Evolutionary conservation across 2,113 vertebrate species (phyloP).

Genomic region (Pangasianodon gigas): DNA sequence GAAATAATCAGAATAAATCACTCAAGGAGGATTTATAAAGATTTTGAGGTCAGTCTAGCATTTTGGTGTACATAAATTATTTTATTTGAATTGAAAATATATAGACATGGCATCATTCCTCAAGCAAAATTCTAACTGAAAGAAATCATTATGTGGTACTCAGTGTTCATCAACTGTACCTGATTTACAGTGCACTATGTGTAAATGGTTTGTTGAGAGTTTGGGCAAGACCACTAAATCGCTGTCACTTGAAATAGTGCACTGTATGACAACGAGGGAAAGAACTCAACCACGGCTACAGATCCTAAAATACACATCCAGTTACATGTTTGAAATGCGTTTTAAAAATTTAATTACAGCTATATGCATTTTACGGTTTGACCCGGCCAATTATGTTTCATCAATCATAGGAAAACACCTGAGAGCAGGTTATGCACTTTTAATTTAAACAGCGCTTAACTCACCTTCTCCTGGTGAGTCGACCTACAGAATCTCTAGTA

Average conservation of each 20-base stretch:
- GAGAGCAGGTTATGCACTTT: background rate
- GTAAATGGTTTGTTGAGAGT: background rate
- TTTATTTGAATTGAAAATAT: background rate
- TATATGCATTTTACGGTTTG: background rate
- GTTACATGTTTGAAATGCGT: background rate
- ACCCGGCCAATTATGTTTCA: background rate
- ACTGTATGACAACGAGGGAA: background rate
- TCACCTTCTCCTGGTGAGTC: background rate
- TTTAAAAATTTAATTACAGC: background rate
- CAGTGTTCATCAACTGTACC: background rate
- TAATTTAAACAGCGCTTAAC: background rate
- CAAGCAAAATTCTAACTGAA: background rate
- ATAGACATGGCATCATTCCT: background rate
- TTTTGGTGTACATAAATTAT: background rate
- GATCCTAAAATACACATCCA: background rate
- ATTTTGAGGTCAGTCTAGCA: background rate
- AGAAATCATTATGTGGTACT: background rate
- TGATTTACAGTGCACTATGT: background rate
- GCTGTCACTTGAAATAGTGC: background rate
- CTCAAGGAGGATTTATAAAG: background rate
- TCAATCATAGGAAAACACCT: background rate
- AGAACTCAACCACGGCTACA: background rate
- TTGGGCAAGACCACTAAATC: background rate
- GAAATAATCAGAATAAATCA: background rate
- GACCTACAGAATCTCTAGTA: conserved; percentile 8